Conservation (phyloP, 92 coral and sea anemone genomes). For the Galaxea fascicularis region DNA sequence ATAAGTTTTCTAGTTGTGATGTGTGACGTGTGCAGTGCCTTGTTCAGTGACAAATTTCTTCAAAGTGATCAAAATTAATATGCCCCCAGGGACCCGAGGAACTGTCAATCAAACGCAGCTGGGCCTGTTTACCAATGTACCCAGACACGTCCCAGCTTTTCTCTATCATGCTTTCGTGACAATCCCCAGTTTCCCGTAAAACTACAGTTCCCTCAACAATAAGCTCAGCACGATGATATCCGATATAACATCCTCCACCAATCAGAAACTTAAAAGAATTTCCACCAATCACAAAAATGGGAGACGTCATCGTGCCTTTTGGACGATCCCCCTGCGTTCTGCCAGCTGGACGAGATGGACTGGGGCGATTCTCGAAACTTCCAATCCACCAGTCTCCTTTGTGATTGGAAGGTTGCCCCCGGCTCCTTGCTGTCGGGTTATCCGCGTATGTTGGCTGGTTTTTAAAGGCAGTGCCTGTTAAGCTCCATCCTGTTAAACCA, state of each 20-base stretch:
- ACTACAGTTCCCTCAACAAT: constrained; percentile 40
- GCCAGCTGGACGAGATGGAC: too few species aligned
- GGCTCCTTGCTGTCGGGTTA: neutral
- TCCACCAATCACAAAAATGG: constrained; percentile 3
- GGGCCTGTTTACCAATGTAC: constrained; percentile 34
- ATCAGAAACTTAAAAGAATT: constrained; percentile 36
- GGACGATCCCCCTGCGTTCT: too few species aligned
- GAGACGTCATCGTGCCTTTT: too few species aligned
- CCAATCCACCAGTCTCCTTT: constrained; percentile 8
- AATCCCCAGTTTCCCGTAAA: constrained; percentile 1
- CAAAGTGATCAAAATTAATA: constrained; percentile 61
- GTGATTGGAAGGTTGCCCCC: constrained; percentile 26
- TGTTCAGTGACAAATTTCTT: neutral
- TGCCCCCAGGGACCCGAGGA: constrained; percentile 46
- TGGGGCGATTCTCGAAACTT: neutral
- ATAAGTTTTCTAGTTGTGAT: too few species aligned
- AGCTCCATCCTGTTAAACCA: constrained; percentile 17
- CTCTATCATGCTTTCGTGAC: constrained; percentile 19
- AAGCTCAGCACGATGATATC: constrained; percentile 29
- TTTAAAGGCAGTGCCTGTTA: constrained; percentile 18
- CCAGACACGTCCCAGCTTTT: constrained; percentile 40
- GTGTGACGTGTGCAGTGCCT: too few species aligned
- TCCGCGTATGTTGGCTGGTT: constrained; percentile 20
- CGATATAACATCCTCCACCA: constrained; percentile 22
- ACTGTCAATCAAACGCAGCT: constrained; percentile 43